Base-by-base conservation (phyloP, 2,888 invertebrate genomes). In the Pterobdella sp. region DNA sequence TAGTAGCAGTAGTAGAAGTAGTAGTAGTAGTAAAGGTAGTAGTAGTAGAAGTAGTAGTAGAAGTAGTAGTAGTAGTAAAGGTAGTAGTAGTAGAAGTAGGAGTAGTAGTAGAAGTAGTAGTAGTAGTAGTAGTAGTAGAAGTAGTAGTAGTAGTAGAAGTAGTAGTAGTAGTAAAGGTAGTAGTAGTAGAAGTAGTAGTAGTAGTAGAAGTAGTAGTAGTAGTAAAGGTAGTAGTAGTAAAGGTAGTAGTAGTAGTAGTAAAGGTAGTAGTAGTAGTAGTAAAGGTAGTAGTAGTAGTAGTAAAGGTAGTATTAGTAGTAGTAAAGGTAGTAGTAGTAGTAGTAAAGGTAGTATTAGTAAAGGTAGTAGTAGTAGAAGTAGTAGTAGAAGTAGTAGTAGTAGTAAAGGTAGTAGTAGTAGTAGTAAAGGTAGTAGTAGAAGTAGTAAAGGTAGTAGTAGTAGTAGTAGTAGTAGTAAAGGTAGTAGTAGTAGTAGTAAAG, bases 231-330 rank as follows among this genome's bases (percentile, higher is more conserved):
- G 60, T 26, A 42, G 60, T 4, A 56, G 60, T 26, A 56, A 26
- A n/a, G n/a, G 26, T 63, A 63, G 63, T 63, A 29, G 63, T 63
- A 63, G 63, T 63, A 63, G 63, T 63, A n/a, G 63, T 63, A 42
- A 18, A 14, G 18, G 42, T 42, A 42, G 42, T 42, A 42, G 42
- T 42, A 42, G 42, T 42, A 42, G 42, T 42, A 42, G 42, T 42
- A 42, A 18, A 14, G 18, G 42, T 42, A 42, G 42, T 42, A 42
- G 42, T 42, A 42, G 42, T 42, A 42, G 42, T 42, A 42, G 42
- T 42, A 42, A 18, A 14, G 18, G 42, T 42, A 42, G 42, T 42
- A 42, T 7, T 42, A 42, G 42, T 42, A 42, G 42, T 42, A 42
- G 42, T 42, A 42, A 18, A 14, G 18, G 42, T 42, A 42, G 42